Evolutionary conservation across 2,113 vertebrate species (phyloP).

Genomic region (Amphiprion percula): DNA sequence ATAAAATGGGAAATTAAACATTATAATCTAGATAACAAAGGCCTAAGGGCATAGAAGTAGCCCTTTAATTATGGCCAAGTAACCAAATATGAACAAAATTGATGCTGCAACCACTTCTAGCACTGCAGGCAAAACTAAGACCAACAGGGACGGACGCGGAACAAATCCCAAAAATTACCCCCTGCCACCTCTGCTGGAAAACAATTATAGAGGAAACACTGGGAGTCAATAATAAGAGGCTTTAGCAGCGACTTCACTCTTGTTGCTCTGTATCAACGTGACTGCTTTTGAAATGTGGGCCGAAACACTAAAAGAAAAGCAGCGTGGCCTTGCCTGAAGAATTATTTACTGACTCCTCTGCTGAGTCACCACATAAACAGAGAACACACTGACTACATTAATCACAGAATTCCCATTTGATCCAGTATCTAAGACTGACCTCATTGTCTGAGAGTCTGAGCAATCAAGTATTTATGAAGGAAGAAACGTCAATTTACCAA

Average conservation of each 20-base stretch:
- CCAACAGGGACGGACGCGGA: too few relatives aligned
- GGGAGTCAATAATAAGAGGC: slow-evolving; percentile 10
- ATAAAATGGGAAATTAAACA: too few relatives aligned
- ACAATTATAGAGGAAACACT: too few relatives aligned
- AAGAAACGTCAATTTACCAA: not conserved
- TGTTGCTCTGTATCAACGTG: slow-evolving; percentile 15
- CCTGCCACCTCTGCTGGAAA: too few relatives aligned
- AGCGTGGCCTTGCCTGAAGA: slow-evolving; percentile 16
- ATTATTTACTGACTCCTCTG: slow-evolving; percentile 20
- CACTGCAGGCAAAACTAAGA: too few relatives aligned
- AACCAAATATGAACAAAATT: too few relatives aligned
- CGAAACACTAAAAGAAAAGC: not conserved
- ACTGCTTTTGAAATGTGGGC: slow-evolving; percentile 7
- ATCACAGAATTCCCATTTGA: slow-evolving; percentile 44
- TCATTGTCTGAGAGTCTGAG: slow-evolving; percentile 6
- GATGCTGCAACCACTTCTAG: too few relatives aligned
- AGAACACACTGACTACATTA: slow-evolving; percentile 36
- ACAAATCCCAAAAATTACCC: too few relatives aligned
- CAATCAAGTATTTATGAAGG: slow-evolving; percentile 39
- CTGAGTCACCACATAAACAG: slow-evolving; percentile 50
- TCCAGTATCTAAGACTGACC: slow-evolving; percentile 10
- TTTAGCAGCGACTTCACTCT: not conserved
- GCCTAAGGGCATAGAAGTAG: too few relatives aligned
- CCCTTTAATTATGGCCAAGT: too few relatives aligned
- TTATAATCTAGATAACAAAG: too few relatives aligned